Evolutionary conservation across 2,113 vertebrate genomes (phyloP).

Genomic region (Scalopus aquaticus): DNA sequence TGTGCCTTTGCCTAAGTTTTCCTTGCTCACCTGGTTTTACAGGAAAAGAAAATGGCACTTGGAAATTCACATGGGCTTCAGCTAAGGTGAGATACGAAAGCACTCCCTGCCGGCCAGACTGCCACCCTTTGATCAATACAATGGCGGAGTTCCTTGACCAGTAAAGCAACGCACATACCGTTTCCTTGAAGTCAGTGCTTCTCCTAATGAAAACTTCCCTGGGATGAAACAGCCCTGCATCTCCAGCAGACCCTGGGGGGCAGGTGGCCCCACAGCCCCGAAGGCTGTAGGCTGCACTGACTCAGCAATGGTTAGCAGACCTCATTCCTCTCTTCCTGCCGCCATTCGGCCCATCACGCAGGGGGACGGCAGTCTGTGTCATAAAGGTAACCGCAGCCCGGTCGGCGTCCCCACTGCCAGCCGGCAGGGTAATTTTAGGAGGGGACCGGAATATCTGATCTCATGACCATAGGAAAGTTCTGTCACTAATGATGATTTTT

Average conservation of each 20-base stretch:
- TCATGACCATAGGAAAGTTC: constrained; percentile 36
- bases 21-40: neutral
- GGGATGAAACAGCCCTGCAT: neutral
- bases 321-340: neutral
- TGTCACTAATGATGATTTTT: constrained; percentile 66
- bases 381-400: constrained; percentile 46
- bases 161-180: neutral
- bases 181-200: neutral
- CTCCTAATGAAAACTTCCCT: neutral
- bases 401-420: neutral
- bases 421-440: constrained; percentile 26
- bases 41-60: constrained; percentile 11
- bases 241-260: neutral
- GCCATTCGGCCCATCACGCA: neutral
- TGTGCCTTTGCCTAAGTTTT: neutral
- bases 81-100: neutral
- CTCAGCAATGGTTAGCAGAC: neutral
- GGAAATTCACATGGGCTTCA: neutral
- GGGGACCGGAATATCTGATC: neutral
- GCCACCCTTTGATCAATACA: neutral
- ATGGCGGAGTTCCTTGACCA: neutral
- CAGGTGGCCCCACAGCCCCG: neutral
- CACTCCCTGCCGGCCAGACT: neutral
- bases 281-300: neutral
- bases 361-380: neutral